Base-by-base conservation (phyloP, 2,113 vertebrate genomes). In the Gnathonemus echidnorhynchus region DNA sequence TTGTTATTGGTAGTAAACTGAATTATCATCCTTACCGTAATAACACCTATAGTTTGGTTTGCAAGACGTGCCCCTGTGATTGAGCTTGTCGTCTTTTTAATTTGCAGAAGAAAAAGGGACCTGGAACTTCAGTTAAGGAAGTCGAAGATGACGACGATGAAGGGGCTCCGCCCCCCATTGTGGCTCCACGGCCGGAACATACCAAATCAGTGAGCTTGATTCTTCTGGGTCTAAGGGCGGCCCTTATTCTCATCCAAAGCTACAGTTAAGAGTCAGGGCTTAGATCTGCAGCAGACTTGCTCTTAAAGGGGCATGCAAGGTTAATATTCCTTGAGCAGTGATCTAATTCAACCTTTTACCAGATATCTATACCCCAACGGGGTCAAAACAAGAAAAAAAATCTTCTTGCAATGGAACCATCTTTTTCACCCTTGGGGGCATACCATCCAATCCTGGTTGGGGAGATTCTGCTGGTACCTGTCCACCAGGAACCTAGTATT, bases 101-200 rank as follows among this genome's bases (percentile, higher is more conserved):
- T 94, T 93, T 48, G 96, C 94, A 77, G 70, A 77, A 39, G 86
- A 95, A 98, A 92, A 97, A 98, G 95, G 96, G 96, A 24, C 95
- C 96, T 3, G 96, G 96, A 21, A 96, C 97, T 11, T 96, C 97
- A n/a, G 92, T 91, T 10, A 94, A 96, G 95, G 91, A 94, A 91
- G 91, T 90, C 0, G 98, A 98, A 56, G 98, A 99, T n/a, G 97
- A 97, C 6, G 96, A 97, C 11, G 98, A 99, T 86, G 98, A 98
- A 87, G 97, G 97, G 53, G 92, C 96, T 19, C 96, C 97, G 3
- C 98, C 98, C 90, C 98, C 98, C 3, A 88, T 98, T 87, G 97
- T 99, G 93, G 98, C 98, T 42, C 98, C 98, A 0, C 93, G 98
- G n/a, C 98, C 98, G 3, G 97, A 98, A 89, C 97, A 99, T 93